phyloP scores from a whole-genome alignment of 2,113 vertebrate genomes.

The Noturus placidus region DNA sequence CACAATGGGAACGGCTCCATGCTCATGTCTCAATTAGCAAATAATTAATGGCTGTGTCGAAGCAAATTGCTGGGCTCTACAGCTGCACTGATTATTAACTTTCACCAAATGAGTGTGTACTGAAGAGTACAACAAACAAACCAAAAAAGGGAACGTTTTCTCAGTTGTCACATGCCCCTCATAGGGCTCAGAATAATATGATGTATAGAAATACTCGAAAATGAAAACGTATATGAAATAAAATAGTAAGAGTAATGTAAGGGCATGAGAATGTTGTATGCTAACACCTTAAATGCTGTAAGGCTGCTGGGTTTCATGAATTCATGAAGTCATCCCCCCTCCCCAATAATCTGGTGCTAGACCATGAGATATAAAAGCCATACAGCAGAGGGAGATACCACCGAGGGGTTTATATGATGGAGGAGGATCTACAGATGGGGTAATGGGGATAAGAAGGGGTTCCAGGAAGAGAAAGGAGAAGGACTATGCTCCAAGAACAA shows the following conservation, averaged over 20 bases:
- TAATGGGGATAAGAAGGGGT: neutral
- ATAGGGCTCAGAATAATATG: neutral
- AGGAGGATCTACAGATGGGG: no score
- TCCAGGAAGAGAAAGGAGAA: neutral
- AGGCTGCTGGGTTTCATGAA: slow-evolving; percentile 16
- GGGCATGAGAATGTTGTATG: neutral
- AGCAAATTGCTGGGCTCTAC: slow-evolving; percentile 62
- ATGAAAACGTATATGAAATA: no score
- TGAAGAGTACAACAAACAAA: slow-evolving; percentile 50
- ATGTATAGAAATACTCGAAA: neutral
- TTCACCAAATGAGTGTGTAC: slow-evolving; percentile 53
- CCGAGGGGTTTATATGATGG: neutral
- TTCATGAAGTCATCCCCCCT: neutral
- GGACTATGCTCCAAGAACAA: neutral
- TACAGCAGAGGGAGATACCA: neutral
- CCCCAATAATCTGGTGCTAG: neutral
- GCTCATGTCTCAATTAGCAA: slow-evolving; percentile 66
- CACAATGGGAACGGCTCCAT: slow-evolving; percentile 59
- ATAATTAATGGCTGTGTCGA: slow-evolving; percentile 65
- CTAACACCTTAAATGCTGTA: neutral
- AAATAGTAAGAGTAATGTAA: neutral
- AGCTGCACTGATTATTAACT: slow-evolving; percentile 63
- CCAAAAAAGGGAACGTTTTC: slow-evolving; percentile 5
- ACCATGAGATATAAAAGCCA: neutral
- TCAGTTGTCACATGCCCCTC: neutral